A percentile compares a stretch with the other conserved stretches of the same genome.
phyloP scores from a whole-genome alignment of 2,797 vertebrate species.

The Halcyon chelicuti region DNA sequence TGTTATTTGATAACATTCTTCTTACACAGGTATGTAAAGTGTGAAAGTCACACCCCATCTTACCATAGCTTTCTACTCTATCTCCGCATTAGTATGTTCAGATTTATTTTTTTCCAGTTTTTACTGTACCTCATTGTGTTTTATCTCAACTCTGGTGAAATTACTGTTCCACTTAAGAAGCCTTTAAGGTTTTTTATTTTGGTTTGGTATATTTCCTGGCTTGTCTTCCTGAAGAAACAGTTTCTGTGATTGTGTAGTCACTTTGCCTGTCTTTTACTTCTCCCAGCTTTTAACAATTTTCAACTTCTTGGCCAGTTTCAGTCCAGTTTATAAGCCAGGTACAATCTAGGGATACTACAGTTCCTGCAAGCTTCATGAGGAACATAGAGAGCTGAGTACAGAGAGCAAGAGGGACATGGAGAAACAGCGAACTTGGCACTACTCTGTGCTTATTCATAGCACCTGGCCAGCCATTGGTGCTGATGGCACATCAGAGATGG shows the following conservation, averaged over 20 bases:
- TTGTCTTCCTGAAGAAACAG: background rate
- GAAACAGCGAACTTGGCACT: background rate
- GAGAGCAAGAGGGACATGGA: background rate
- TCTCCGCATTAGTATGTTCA: background rate
- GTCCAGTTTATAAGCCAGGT: background rate
- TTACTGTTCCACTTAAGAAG: background rate
- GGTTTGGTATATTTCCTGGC: background rate
- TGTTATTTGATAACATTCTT: conserved; percentile 88
- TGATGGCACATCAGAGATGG: background rate
- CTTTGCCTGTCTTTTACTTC: background rate
- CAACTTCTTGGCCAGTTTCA: background rate
- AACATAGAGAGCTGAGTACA: background rate
- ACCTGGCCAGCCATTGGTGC: background rate
- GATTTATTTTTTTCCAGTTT: background rate
- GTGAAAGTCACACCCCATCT: background rate
- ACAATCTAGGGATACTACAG: background rate
- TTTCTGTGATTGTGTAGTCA: background rate
- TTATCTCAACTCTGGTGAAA: background rate
- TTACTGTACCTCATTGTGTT: background rate
- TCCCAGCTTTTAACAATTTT: background rate
- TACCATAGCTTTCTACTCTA: background rate
- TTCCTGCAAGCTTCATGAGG: background rate
- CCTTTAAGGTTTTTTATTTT: background rate
- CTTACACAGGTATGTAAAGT: conserved; percentile 84
- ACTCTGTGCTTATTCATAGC: background rate